Evolutionary conservation across 2,888 invertebrate species (phyloP).

Genomic region (Pheosia tremula): DNA sequence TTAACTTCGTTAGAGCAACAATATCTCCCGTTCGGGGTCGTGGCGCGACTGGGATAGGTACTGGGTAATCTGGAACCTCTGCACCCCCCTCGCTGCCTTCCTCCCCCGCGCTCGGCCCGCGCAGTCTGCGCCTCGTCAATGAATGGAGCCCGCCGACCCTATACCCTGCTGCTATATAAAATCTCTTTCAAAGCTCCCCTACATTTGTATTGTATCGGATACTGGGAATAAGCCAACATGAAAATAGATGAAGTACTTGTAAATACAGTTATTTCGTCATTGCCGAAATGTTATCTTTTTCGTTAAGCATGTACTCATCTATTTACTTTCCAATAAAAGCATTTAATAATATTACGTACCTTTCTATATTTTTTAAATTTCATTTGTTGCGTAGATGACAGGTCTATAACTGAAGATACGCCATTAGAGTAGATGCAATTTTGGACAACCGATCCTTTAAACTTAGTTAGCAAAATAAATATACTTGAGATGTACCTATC

Average conservation of each 20-base stretch:
- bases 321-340: conserved; percentile 7
- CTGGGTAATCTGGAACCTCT: conserved; percentile 65
- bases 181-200: conserved; percentile 60
- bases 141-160: conserved; percentile 71
- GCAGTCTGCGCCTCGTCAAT: conserved; percentile 74
- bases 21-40: conserved; percentile 37
- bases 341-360: neutral
- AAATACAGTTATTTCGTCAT: conserved; percentile 50
- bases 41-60: conserved; percentile 55
- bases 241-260: conserved; percentile 68
- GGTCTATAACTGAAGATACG: no score
- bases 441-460: no score
- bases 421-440: no score
- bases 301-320: conserved; percentile 14
- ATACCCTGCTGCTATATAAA: conserved; percentile 59
- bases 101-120: conserved; percentile 53
- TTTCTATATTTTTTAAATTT: neutral
- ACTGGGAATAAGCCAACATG: conserved; percentile 69
- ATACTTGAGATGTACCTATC: no score
- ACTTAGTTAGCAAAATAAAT: no score
- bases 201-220: conserved; percentile 68
- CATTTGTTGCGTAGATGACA: no score
- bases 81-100: conserved; percentile 41
- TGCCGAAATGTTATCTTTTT: conserved; percentile 21
- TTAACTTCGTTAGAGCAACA: conserved; percentile 17